Percentiles rank a stretch among this genome's conserved stretches.
phyloP scores from a whole-genome alignment of 2,888 invertebrate genomes.

The Nasonovia ribisnigri region DNA sequence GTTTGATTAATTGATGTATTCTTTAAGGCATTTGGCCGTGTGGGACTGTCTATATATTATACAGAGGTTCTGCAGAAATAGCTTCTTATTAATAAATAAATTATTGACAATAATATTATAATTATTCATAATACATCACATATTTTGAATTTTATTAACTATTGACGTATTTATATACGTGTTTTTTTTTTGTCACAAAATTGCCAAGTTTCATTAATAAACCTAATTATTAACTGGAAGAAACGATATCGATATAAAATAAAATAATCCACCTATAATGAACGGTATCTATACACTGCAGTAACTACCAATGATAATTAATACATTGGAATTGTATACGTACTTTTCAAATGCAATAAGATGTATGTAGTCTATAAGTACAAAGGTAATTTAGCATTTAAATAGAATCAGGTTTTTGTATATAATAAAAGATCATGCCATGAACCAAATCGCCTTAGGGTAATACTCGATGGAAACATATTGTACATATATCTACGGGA shows the following conservation, averaged over 20 bases:
- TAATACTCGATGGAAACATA: slow-evolving; percentile 12
- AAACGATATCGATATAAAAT: background rate
- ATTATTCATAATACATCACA: background rate
- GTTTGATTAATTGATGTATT: background rate
- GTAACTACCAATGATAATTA: background rate
- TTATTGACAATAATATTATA: background rate
- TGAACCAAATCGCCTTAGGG: background rate
- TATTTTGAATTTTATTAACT: background rate
- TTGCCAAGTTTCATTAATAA: background rate
- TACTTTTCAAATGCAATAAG: background rate
- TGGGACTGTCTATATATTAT: background rate
- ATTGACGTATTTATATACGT: background rate
- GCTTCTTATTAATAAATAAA: background rate
- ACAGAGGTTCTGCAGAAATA: background rate
- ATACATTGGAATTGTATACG: background rate
- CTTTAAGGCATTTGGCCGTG: too few species aligned
- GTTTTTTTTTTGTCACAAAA: background rate
- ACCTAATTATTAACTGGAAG: too few species aligned
- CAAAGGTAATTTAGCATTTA: slow-evolving; percentile 8
- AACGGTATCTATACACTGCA: background rate
- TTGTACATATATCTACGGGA: background rate
- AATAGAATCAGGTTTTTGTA: background rate
- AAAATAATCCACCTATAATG: background rate
- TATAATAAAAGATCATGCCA: background rate
- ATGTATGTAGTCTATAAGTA: background rate